A percentile compares a stretch with the other conserved stretches of the same genome.
phyloP scores from a whole-genome alignment of 2,797 vertebrate species.

The Emydoidea blandingii region DNA sequence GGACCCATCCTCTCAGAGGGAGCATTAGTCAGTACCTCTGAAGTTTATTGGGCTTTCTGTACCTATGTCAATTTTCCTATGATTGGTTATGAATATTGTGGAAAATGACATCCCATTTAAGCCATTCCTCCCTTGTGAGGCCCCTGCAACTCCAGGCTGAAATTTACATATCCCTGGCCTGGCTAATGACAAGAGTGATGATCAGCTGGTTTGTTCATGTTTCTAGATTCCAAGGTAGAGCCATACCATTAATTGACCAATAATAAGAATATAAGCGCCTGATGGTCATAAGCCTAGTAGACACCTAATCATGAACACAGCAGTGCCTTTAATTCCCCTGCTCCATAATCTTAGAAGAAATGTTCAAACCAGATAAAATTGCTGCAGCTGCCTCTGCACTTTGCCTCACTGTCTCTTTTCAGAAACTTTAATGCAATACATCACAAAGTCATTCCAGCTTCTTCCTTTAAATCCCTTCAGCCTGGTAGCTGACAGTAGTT shows the following conservation, averaged over 20 bases:
- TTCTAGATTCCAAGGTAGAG: not conserved
- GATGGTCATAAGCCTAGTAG: not conserved
- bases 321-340: not conserved
- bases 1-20: not conserved
- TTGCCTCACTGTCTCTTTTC: not conserved
- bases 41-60: rapidly evolving
- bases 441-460: no score
- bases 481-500: no score
- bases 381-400: not conserved
- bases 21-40: not conserved
- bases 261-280: not conserved
- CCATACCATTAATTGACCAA: not conserved
- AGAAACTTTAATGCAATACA: no score
- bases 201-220: not conserved
- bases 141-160: not conserved
- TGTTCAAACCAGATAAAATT: rapidly evolving
- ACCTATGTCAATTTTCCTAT: not conserved
- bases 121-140: not conserved
- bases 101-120: not conserved
- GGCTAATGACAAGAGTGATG: rapidly evolving
- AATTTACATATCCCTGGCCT: not conserved
- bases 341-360: rapidly evolving
- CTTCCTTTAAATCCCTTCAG: no score
- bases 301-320: not conserved
- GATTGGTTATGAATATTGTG: not conserved